Base-by-base conservation (phyloP, 2,797 vertebrate species). In the Siniperca scherzeri region DNA sequence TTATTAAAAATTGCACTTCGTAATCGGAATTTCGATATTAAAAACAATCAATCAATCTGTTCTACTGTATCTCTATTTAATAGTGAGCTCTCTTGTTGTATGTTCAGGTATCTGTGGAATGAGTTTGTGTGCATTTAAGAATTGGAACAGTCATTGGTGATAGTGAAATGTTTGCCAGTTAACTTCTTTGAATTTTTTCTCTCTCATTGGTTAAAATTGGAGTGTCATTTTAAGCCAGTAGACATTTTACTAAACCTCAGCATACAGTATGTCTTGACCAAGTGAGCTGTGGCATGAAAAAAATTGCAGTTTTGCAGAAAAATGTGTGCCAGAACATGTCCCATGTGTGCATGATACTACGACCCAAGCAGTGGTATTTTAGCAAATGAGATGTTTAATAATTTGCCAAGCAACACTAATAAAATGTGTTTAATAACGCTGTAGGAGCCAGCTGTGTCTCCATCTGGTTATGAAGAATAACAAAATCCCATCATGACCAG, bases 381-480 rank as follows among this genome's bases (percentile, higher is more conserved):
- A 57, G 36, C 80, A 73, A 65, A 83, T 71, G 71, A 84, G 44
- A 78, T 68, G 56, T 66, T 81, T 70, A 55, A 68, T 81, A 65
- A 77, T 87, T 84, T 77, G 68, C 50, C 53, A 74, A 60, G 55
- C 67, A 67, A 67, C 61, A 48, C 77, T 70, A 71, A 72, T 88
- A 78, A 79, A 85, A 87, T 61, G 74, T 75, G 44, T 87, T 89
- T 82, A 69, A 85, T 80, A 70, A 76, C 67, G 74, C 33, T 46
- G 72, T 38, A 84, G 77, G 52, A 77, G 50, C 72, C 88, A 87
- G 85, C 74, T 84, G 88, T 66, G 74, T 42, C 70, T 59, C 86
- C 85, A 85, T 89, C 88, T 91, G 82, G 14, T 77, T 66, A 46
- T 68, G 25, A 77, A 85, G 76, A 68, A 77, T 44, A 70, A 33